These are phyloP conservation scores for Arctocebus calabarensis DNA, from an alignment of 2,797 vertebrate species.

Conservation along the genomic window DNA sequence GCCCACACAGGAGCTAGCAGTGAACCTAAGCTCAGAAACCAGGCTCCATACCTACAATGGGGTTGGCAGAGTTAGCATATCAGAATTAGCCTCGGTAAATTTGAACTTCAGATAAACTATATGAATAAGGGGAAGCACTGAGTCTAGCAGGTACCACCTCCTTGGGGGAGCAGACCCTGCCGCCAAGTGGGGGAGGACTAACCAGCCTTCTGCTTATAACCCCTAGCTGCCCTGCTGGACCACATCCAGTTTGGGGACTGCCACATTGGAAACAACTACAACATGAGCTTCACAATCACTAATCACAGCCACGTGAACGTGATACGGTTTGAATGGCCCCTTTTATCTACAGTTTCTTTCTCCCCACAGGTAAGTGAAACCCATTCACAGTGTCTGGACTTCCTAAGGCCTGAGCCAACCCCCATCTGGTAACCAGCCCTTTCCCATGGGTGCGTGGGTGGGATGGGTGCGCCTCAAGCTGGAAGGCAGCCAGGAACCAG, in stretches of 20 bases:
- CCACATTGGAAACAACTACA: constrained; percentile 85
- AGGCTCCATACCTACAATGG: not conserved
- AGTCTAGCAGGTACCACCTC: not conserved
- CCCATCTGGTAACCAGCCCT: not conserved
- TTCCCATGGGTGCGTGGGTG: not conserved
- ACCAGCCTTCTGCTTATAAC: constrained; percentile 32
- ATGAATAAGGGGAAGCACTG: not conserved
- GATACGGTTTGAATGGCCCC: constrained; percentile 93
- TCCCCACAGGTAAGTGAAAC: constrained; percentile 91
- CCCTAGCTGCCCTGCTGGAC: constrained; percentile 86
- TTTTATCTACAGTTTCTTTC: constrained; percentile 86
- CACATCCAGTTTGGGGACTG: constrained; percentile 92
- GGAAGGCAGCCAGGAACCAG: not conserved
- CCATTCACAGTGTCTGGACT: not conserved
- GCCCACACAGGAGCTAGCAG: not conserved
- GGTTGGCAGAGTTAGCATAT: constrained; percentile 12
- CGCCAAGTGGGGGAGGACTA: not conserved
- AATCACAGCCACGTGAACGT: constrained; percentile 90
- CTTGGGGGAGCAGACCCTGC: not conserved
- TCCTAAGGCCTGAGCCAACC: not conserved
- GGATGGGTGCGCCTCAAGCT: not conserved
- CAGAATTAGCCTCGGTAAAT: not conserved
- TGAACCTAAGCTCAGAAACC: constrained; percentile 46
- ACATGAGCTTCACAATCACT: constrained; percentile 91
- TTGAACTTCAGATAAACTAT: constrained; percentile 28